These are phyloP conservation scores for Drosophila saltans DNA, from an alignment of 1,140 invertebrate genomes.

Conservation along the genomic window DNA sequence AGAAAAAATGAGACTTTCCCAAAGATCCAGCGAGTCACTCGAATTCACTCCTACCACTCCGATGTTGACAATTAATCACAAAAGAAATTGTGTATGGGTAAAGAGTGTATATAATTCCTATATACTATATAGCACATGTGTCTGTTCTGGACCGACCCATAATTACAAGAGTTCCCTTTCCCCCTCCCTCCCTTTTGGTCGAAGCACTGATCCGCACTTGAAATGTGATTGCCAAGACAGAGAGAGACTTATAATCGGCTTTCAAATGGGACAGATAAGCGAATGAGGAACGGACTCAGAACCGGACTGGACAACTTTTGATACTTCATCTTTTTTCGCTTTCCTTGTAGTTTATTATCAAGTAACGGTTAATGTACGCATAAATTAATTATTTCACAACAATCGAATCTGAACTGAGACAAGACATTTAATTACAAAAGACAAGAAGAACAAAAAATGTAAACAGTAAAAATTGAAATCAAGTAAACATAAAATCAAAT, in stretches of 20 bases:
- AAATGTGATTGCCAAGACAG: slow-evolving; percentile 40
- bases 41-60: background rate
- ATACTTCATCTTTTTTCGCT: background rate
- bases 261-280: slow-evolving; percentile 54
- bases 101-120: background rate
- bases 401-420: slow-evolving; percentile 27
- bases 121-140: slow-evolving; percentile 25
- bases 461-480: slow-evolving; percentile 29
- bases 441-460: slow-evolving; percentile 28
- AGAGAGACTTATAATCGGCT: slow-evolving; percentile 63
- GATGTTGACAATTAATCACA: slow-evolving; percentile 76
- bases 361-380: slow-evolving; percentile 79
- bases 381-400: slow-evolving; percentile 76
- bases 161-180: slow-evolving; percentile 45
- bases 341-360: slow-evolving; percentile 54
- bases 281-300: background rate
- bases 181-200: background rate
- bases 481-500: slow-evolving; percentile 69
- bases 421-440: slow-evolving; percentile 38
- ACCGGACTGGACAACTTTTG: slow-evolving; percentile 2
- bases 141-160: slow-evolving; percentile 36
- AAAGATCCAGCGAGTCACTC: background rate
- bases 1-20: slow-evolving; percentile 26
- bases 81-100: slow-evolving; percentile 39
- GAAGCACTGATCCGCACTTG: slow-evolving; percentile 42